phyloP scores from a whole-genome alignment of 2,888 invertebrate genomes.

The Drosophila kanekoi region DNA sequence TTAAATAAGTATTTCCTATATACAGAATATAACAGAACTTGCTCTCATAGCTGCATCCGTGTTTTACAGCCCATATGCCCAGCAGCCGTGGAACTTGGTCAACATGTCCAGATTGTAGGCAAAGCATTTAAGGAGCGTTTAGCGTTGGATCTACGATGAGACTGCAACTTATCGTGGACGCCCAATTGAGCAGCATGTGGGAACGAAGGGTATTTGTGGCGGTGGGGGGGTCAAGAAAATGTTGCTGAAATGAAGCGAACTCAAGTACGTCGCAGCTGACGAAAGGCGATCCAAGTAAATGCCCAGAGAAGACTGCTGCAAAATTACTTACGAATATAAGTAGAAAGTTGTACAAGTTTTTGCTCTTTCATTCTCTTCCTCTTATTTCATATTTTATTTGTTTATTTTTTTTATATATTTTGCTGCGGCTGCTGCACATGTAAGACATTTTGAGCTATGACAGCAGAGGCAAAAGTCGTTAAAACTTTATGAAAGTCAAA shows the following conservation, averaged over 20 bases:
- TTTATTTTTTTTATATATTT: conserved; percentile 16
- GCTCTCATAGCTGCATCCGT: background rate
- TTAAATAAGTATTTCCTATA: too few relatives aligned
- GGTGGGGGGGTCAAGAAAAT: conserved; percentile 11
- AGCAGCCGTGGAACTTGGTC: background rate
- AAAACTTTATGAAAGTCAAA: conserved; percentile 83
- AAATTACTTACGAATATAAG: conserved; percentile 78
- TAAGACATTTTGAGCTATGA: conserved; percentile 74
- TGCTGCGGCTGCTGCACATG: conserved; percentile 63
- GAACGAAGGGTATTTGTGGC: background rate
- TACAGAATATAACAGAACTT: background rate
- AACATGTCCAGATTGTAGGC: conserved; percentile 11
- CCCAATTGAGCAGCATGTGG: conserved; percentile 53
- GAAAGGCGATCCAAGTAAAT: conserved; percentile 49
- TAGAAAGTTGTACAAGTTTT: conserved; percentile 74
- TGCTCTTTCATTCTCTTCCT: conserved; percentile 46
- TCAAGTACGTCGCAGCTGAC: conserved; percentile 57
- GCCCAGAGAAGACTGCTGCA: conserved; percentile 53
- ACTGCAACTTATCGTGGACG: conserved; percentile 48
- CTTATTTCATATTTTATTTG: conserved; percentile 17
- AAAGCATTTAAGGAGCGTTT: conserved; percentile 49
- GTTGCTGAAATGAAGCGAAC: conserved; percentile 73
- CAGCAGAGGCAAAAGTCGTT: conserved; percentile 81
- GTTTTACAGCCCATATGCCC: too few relatives aligned
- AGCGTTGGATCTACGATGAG: conserved; percentile 46